A percentile compares a stretch with the other conserved stretches of the same genome.
These are phyloP conservation scores for Globicephala melas DNA, from an alignment of 2,113 vertebrate species.

Conservation along the genomic window DNA sequence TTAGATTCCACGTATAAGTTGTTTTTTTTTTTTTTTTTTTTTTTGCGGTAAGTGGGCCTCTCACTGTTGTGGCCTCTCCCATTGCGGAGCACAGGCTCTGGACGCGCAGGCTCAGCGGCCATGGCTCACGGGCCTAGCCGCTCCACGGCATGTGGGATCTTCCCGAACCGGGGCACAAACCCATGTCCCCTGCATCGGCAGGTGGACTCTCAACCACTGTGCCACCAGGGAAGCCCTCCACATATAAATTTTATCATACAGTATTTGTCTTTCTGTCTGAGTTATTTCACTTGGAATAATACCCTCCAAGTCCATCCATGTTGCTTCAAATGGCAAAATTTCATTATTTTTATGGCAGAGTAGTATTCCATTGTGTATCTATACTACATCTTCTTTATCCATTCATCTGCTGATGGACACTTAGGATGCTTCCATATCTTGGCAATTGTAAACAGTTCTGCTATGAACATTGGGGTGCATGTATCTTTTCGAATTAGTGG, in stretches of 20 bases:
- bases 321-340: not conserved
- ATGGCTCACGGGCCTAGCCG: no score
- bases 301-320: not conserved
- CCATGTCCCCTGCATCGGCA: no score
- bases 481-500: not conserved
- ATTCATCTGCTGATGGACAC: not conserved
- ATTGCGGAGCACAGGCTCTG: no score
- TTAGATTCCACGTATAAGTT: not conserved
- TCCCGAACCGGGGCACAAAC: no score
- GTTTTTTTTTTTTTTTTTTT: no score
- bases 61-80: no score
- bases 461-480: not conserved
- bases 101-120: no score
- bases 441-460: not conserved
- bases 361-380: not conserved
- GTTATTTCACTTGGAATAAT: not conserved
- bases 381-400: not conserved
- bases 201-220: no score
- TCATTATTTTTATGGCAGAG: not conserved
- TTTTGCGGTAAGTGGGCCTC: no score
- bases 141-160: no score
- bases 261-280: not conserved
- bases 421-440: not conserved
- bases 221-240: not conserved
- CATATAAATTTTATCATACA: not conserved